Evolutionary conservation across 2,888 invertebrate species (phyloP), one percentile per base, ranked within the genome.

Genomic region (Liposcelis brunnea): DNA sequence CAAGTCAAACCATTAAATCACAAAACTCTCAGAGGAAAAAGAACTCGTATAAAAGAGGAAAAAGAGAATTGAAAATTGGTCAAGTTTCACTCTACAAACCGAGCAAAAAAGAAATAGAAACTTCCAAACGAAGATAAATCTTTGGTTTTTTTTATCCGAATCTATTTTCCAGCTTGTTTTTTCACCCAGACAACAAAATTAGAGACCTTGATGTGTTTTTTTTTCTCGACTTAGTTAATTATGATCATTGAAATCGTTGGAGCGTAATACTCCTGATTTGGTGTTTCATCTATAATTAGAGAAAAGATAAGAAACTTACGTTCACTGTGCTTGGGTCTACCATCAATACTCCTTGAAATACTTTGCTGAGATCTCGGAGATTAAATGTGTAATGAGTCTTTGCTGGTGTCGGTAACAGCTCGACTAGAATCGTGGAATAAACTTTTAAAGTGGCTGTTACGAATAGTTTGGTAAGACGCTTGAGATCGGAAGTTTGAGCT

Each of bases 361-460:
- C 82, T 55, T 86, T 77, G 47, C 85, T 78, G 49, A 91, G 72
- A 60, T 91, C 91, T 14, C 90, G 66, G 53, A 91, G 61, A 63
- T 90, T 91, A 63, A 90, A 91, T 1, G 87, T 80, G 56, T 91
- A 91, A 63, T 90, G 90, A 0, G 84, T 85, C 60, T 89, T 90
- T 16, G 83, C 71, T 0, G 91, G 90, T 0, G 89, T 91, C 0
- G 91, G 90, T 10, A 89, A 65, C 46, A 91, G 66, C 54, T 81
- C 80, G 6, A 67, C 65, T 32, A 76, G 68, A 48, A 82, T 70
- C 1, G 69, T 70, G 37, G 64, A 66, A 63, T 80, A 86, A 8
- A 85, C 71, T 2, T 71, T 67, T 49, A 84, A 63, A 0, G 80
- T 80, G 0, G 76, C 74, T 31, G 69, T 64, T 1, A 85, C 69